Base-by-base conservation (phyloP, 2,888 invertebrate species). In the Tachystola acroxantha region DNA sequence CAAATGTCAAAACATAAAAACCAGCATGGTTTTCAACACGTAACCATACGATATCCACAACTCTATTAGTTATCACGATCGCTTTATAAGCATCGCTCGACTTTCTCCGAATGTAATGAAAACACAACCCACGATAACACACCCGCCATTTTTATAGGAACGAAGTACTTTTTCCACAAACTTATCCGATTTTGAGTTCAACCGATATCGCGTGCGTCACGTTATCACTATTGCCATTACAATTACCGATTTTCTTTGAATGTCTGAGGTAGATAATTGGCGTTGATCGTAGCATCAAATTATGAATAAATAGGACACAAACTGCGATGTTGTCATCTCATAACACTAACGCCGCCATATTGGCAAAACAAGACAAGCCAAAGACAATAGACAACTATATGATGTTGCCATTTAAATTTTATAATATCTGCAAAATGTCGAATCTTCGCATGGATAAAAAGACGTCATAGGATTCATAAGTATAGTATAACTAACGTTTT, bases 311-410 rank as follows among this genome's bases (percentile, higher is more conserved):
- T 75, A 69, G 67, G 65, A 69, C 79, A 80, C 81, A 79, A 85
- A 84, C 73, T 86, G 77, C 81, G 82, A 86, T 87, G 87, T 86
- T 88, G 87, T 88, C 87, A 87, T 85, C 82, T 82, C 79, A 81
- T 75, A 85, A 85, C 81, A 85, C 78, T 68, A 79, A 68, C 71
- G 75, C 74, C 87, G 87, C 87, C 87, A 87, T 87, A 78, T 86
- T 86, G 84, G 75, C 62, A 69, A 12, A 32, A 20, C 22, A 32
- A 32, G 19, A 16, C 4, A 14, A 19, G 6, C 9, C 5, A 10
- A 10, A 10, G 25, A n/a, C n/a, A 3, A n/a, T 10, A 25, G 25
- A 10, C 1, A 20, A 20, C 1, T 9, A 20, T n/a, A n/a, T n/a
- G n/a, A n/a, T n/a, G n/a, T n/a, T n/a, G n/a, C n/a, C n/a, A n/a